phyloP scores from a whole-genome alignment of 2,113 vertebrate species.

The Pao palembangensis region DNA sequence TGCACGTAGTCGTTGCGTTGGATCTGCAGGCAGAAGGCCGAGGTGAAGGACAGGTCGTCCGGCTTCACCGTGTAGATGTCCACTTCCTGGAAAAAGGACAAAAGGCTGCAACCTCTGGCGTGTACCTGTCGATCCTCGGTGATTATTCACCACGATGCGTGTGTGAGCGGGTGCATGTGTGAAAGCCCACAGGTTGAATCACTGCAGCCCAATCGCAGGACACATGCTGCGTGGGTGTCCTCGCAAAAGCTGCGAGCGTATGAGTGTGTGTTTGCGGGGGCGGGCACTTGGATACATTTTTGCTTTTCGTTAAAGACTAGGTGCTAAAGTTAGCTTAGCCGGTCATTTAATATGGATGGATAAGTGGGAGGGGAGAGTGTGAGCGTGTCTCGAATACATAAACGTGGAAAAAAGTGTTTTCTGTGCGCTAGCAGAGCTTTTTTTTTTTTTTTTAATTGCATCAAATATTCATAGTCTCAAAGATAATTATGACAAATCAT shows the following conservation, averaged over 20 bases:
- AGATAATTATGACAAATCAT: no score
- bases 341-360: no score
- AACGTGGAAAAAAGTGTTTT: no score
- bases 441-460: no score
- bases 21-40: slow-evolving; percentile 94
- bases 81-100: slow-evolving; percentile 81
- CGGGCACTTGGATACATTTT: no score
- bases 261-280: slow-evolving; percentile 18
- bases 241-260: slow-evolving; percentile 29
- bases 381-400: no score
- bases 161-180: slow-evolving; percentile 26
- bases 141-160: slow-evolving; percentile 33
- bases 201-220: slow-evolving; percentile 54
- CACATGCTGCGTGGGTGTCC: slow-evolving; percentile 69
- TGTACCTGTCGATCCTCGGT: slow-evolving; percentile 15
- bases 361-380: no score
- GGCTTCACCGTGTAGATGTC: slow-evolving; percentile 95
- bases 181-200: slow-evolving; percentile 65
- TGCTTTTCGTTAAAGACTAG: no score
- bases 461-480: no score
- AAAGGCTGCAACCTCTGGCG: slow-evolving; percentile 9
- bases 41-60: slow-evolving; percentile 90
- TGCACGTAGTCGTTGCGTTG: slow-evolving; percentile 96
- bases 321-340: neutral
- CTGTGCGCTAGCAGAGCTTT: no score